Evolutionary conservation across 2,797 vertebrate species (phyloP), one percentile per base, ranked within the genome.

Genomic region (Pipistrellus kuhlii): DNA sequence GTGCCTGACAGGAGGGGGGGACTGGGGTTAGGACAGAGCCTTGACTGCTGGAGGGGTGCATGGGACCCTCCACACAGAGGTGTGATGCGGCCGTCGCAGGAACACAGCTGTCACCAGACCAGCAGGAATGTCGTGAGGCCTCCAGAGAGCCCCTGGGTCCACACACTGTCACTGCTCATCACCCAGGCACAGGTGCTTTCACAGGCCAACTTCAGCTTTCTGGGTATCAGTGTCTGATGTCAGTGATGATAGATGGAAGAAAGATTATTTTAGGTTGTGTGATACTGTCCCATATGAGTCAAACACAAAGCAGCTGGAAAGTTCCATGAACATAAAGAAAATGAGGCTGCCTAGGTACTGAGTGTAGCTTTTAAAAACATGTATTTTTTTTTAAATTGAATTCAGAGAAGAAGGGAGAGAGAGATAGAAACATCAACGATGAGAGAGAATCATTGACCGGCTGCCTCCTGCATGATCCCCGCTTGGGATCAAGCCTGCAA

Each of bases 31-130:
- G 76, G 55, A 48, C 53, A 76, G 57, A 59, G 71, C 44, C 20
- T 0, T 8, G 53, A 21, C 25, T 72, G 10, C 35, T 44, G 0
- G 0, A 20, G 18, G 66, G 18, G 38, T 2, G 1, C 2, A 0
- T 21, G 38, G 64, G 72, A 44, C 21, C 44, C 0, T 57, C 1
- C 15, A 27, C 0, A 1, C 0, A 1, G 35, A 80, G 55, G 41
- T 8, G 62, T 1, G 5, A 3, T 10, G 32, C 30, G 77, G n/a
- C 17, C 11, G 1, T 72, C 23, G 21, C n/a, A 32, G 62, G 55
- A 25, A 27, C 66, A 30, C 6, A n/a, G 30, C 81, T 35, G 30
- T 64, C 55, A 48, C 51, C 30, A 35, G 62, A 23, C 68, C 15
- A 17, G 75, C 25, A 13, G 55, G 30, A 21, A 13, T 17, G 21